Conservation (phyloP, 1,140 invertebrate genomes). For the Drosophila kurseongensis region DNA sequence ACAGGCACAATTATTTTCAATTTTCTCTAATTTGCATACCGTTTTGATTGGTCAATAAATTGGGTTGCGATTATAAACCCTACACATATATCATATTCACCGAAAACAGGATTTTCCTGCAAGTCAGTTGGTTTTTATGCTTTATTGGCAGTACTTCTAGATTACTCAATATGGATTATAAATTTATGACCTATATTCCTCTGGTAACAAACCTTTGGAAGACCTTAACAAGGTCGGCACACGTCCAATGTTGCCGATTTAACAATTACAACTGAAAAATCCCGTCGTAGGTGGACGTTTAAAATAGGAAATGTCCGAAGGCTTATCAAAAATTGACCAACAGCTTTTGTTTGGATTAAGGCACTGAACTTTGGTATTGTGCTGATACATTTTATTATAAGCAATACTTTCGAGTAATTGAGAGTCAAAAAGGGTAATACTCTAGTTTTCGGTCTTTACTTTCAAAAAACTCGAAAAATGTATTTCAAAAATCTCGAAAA, state of each 20-base stretch:
- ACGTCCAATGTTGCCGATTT: slow-evolving; percentile 18
- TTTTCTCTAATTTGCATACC: slow-evolving; percentile 21
- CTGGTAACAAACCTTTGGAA: slow-evolving; percentile 22
- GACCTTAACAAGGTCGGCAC: slow-evolving; percentile 16
- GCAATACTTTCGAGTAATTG: neutral
- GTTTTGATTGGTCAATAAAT: slow-evolving; percentile 19
- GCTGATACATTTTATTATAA: slow-evolving; percentile 42
- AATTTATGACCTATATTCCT: neutral
- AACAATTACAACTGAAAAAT: slow-evolving; percentile 32
- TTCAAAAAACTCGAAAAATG: too few relatives aligned
- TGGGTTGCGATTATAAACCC: slow-evolving; percentile 3
- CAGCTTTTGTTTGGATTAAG: slow-evolving; percentile 40
- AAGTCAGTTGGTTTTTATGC: neutral
- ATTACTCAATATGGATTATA: neutral
- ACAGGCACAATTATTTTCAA: slow-evolving; percentile 22
- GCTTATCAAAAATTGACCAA: slow-evolving; percentile 55
- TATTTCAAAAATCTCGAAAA: too few relatives aligned
- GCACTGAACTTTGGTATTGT: slow-evolving; percentile 66
- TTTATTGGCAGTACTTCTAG: slow-evolving; percentile 4
- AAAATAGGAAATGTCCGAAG: neutral
- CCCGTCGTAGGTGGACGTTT: neutral
- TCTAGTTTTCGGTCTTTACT: too few relatives aligned
- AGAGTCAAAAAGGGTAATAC: too few relatives aligned
- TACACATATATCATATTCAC: neutral
- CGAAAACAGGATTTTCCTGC: neutral